phyloP scores from a whole-genome alignment of 1,140 invertebrate genomes.

The Sinella curviseta region DNA sequence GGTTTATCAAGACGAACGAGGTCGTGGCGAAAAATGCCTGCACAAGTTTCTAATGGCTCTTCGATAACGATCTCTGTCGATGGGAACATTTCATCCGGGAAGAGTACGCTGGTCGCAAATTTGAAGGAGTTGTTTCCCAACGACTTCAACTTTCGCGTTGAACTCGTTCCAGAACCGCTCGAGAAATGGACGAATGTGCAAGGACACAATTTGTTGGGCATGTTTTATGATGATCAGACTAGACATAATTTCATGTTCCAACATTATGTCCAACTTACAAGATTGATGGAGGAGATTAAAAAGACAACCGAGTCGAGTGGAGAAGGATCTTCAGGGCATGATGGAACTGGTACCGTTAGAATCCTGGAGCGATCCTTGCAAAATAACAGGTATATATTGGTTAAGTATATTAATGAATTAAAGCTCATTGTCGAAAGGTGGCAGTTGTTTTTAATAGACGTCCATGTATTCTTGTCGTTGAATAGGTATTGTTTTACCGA shows the following conservation, averaged over 20 bases:
- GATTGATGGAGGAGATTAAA: conserved; percentile 51
- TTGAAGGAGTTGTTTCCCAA: conserved; percentile 28
- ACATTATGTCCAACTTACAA: conserved; percentile 62
- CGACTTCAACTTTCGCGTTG: conserved; percentile 20
- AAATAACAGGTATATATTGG: conserved; percentile 54
- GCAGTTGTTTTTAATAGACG: background rate
- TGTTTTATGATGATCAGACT: conserved; percentile 60
- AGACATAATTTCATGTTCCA: conserved; percentile 62
- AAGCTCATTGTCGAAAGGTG: conserved; percentile 26
- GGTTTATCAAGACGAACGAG: background rate
- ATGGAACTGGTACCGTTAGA: conserved; percentile 55
- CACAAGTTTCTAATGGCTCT: background rate
- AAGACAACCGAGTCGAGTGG: background rate
- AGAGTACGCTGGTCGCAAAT: conserved; percentile 55
- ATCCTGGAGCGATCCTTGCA: conserved; percentile 63
- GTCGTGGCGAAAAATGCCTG: background rate
- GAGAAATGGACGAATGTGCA: conserved; percentile 59
- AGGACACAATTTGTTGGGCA: conserved; percentile 60
- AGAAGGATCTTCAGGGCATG: conserved; percentile 39
- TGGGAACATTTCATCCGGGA: conserved; percentile 60
- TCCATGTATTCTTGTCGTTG: conserved; percentile 13
- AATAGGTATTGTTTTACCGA: conserved; percentile 63
- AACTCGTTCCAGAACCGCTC: conserved; percentile 53
- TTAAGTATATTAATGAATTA: background rate
- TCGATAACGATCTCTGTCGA: conserved; percentile 54